A percentile compares a stretch with the other conserved stretches of the same genome.
phyloP scores from a whole-genome alignment of 2,797 vertebrate species.

The Xiphorhynchus erythropygius region DNA sequence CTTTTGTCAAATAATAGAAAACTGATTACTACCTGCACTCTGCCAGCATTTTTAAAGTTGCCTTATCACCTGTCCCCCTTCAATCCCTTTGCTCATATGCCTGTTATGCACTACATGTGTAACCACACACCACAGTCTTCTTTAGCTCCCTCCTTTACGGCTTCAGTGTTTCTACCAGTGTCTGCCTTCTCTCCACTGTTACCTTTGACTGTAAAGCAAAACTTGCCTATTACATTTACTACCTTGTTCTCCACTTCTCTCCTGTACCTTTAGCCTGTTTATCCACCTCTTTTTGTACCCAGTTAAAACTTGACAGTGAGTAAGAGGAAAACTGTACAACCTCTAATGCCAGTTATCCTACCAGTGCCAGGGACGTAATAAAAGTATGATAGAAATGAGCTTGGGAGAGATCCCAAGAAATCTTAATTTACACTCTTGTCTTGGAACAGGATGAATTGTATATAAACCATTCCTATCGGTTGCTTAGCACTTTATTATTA shows the following conservation, averaged over 20 bases:
- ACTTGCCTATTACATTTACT: neutral
- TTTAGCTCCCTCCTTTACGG: neutral
- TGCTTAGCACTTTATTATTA: neutral
- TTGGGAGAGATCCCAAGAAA: neutral
- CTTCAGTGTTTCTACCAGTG: fast-evolving
- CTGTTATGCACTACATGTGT: neutral
- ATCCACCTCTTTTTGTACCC: neutral
- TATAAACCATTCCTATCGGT: neutral
- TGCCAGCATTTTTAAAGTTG: neutral
- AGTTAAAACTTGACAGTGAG: neutral
- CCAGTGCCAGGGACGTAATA: neutral
- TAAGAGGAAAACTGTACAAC: neutral
- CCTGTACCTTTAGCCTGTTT: neutral
- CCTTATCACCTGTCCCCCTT: neutral
- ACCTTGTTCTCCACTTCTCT: neutral
- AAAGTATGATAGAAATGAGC: neutral
- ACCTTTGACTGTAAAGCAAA: neutral
- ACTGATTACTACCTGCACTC: neutral
- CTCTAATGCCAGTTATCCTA: neutral
- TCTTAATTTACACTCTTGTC: neutral
- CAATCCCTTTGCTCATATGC: neutral
- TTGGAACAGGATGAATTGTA: neutral
- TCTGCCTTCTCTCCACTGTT: neutral
- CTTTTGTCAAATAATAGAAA: neutral
- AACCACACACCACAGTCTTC: neutral